Evolutionary conservation across 2,113 vertebrate genomes (phyloP), one percentile per base, ranked within the genome.

Genomic region (Jacana jacana): DNA sequence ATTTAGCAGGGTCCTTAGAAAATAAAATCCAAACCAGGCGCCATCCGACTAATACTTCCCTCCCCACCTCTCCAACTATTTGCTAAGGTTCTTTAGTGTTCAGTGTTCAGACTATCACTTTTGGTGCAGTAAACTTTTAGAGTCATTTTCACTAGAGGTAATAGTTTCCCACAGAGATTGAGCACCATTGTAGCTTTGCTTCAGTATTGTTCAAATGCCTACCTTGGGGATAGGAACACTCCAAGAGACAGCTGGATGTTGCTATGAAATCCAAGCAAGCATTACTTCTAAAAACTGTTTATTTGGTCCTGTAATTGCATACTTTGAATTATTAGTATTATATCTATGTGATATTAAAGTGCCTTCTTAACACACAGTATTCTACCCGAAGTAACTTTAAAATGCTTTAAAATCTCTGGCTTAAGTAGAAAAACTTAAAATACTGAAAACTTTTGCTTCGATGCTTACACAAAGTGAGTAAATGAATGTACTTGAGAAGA

Each of bases 141-240:
- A 83, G 95, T 94, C 90, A 97, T 94, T 94, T 95, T 94, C 86
- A 85, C 81, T 40, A 46, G 92, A 95, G 71, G 82, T 52, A 91
- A 61, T 63, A 54, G 57, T 81, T 97, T 91, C 86, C 81, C 75
- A 54, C 11, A 83, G 86, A 96, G 84, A 89, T 81, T 85, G 91
- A 82, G 73, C 30, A 95, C 68, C 44, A 61, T 78, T 97, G 96
- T 24, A 77, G 51, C 87, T 92, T 95, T 94, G 33, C 79, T 80
- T 94, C 87, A 92, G 17, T 72, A 81, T 48, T 72, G 76, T 80
- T 95, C 63, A 84, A 85, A 85, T 72, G 51, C 11, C 35, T 73
- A 57, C 64, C 61, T 88, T 35, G 55, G 69, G 71, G 88, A 96
- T 3, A 54, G 76, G 94, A 96, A 95, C 86, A 72, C 49, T 90